Base-by-base conservation (phyloP, 2,888 invertebrate species). In the Sinohyriopsis cumingii region DNA sequence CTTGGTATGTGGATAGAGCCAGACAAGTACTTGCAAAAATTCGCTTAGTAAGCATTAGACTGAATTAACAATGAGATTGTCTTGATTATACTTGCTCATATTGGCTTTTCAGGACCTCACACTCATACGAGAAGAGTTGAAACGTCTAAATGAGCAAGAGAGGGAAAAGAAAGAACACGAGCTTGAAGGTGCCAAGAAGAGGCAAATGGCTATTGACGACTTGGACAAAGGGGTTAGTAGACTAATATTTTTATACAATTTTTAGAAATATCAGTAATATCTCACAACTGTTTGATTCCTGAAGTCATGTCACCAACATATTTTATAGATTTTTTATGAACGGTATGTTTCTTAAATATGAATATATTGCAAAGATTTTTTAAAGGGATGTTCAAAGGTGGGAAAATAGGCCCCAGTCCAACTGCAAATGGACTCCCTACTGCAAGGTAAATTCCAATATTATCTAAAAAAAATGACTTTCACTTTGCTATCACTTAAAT, bases 221-320 rank as follows among this genome's bases (percentile, higher is more conserved):
- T 78, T 87, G 45, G 87, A 87, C 66, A 82, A 82, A 77, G 89
- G 88, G 82, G 88, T 88, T 66, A 69, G 86, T 72, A 56, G 18
- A 28, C 19, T 9, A 45, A 3, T 45, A 45, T 45, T 45, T 45
- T 15, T 45, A 15, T 12, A 45, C 1, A 22, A 9, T 57, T 22
- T 19, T 59, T 24, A 22, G 22, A 59, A n/a, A n/a, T 59, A 24
- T 59, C 3, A 24, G n/a, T 22, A 57, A 59, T 19, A 3, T 24
- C 55, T 45, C 19, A 9, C 24, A 3, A 19, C 1, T 22, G 15
- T 12, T 45, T 45, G 45, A 45, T 12, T 15, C 45, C 15, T 45
- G 12, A 2, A 28, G 33, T 33, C 25, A n/a, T 33, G 12, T 28
- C 5, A 0, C 9, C 24, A 22, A 5, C n/a, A n/a, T n/a, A 59